These are phyloP conservation scores for Cheilosia vernalis DNA, from an alignment of 2,888 invertebrate species.

Conservation along the genomic window DNA sequence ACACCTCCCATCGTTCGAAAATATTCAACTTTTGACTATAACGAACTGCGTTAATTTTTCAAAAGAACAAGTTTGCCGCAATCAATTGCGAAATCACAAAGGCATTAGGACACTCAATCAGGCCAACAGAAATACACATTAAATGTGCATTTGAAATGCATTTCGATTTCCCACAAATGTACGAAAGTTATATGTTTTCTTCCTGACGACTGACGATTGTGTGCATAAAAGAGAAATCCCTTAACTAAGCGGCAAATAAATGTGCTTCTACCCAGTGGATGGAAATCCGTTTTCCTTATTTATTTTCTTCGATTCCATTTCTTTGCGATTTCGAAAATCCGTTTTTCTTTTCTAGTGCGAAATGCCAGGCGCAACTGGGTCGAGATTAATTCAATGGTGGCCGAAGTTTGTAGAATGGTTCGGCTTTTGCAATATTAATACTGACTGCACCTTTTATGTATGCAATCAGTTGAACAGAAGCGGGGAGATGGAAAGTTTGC, in stretches of 20 bases:
- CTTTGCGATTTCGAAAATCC: conserved; percentile 20
- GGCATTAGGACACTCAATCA: not conserved
- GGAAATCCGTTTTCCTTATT: conserved; percentile 33
- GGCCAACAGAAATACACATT: not conserved
- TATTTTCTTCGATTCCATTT: conserved; percentile 30
- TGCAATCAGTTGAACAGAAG: not conserved
- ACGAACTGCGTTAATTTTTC: no score
- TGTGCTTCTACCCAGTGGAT: not conserved
- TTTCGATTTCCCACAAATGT: no score
- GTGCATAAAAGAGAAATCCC: conserved; percentile 41
- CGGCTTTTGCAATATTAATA: conserved; percentile 47
- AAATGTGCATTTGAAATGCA: no score
- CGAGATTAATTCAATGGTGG: conserved; percentile 39
- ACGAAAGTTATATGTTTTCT: conserved; percentile 32
- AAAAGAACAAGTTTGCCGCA: not conserved
- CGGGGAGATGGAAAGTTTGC: not conserved
- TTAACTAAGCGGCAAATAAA: conserved; percentile 45
- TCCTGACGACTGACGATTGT: conserved; percentile 16
- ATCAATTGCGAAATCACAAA: not conserved
- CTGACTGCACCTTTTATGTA: conserved; percentile 45
- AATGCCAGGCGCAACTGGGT: no score
- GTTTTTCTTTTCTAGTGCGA: no score
- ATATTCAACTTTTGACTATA: no score
- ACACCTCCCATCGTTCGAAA: no score
- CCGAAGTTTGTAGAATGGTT: conserved; percentile 37